Percentiles rank a stretch among this genome's conserved stretches.
Evolutionary conservation across 1,140 invertebrate genomes (phyloP).

Genomic region (Drosophila willistoni): DNA sequence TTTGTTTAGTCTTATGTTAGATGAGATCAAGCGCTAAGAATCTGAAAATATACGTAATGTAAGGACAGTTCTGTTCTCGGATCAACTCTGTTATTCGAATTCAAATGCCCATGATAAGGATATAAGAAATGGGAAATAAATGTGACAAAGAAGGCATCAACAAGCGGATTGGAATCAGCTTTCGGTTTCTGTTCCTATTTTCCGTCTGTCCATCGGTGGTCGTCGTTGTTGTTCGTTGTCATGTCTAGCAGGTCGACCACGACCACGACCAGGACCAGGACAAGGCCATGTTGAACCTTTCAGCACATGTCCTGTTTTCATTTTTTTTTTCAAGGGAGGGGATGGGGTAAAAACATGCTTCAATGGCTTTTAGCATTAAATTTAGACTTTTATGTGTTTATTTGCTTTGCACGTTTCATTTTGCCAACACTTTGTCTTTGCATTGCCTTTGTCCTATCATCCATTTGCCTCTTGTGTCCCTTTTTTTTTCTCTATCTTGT

Average conservation of each 20-base stretch:
- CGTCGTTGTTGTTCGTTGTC: constrained; percentile 27
- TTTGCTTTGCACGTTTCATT: constrained; percentile 75
- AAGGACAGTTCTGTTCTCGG: too few relatives aligned
- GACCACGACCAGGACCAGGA: constrained; percentile 14
- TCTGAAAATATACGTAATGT: too few relatives aligned
- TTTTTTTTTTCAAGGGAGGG: too few relatives aligned
- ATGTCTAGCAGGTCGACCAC: constrained; percentile 39
- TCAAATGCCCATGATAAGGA: neutral
- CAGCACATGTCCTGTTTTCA: constrained; percentile 41
- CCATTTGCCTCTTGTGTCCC: neutral
- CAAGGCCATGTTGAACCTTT: constrained; percentile 25
- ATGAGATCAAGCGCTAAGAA: too few relatives aligned
- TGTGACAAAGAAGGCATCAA: constrained; percentile 37
- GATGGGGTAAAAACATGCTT: constrained; percentile 58
- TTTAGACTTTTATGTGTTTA: constrained; percentile 79
- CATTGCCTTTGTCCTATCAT: constrained; percentile 36
- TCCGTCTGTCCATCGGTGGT: neutral
- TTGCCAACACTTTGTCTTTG: constrained; percentile 61
- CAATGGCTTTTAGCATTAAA: constrained; percentile 77
- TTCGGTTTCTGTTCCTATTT: neutral
- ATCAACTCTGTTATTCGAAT: neutral
- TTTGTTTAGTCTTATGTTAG: too few relatives aligned
- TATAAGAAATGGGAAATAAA: constrained; percentile 23
- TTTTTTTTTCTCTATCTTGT: constrained; percentile 17
- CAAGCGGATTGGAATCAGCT: constrained; percentile 35